Percentiles rank a stretch among this genome's conserved stretches.
Evolutionary conservation across 2,113 vertebrate genomes (phyloP).

Genomic region (Oncorhynchus nerka): DNA sequence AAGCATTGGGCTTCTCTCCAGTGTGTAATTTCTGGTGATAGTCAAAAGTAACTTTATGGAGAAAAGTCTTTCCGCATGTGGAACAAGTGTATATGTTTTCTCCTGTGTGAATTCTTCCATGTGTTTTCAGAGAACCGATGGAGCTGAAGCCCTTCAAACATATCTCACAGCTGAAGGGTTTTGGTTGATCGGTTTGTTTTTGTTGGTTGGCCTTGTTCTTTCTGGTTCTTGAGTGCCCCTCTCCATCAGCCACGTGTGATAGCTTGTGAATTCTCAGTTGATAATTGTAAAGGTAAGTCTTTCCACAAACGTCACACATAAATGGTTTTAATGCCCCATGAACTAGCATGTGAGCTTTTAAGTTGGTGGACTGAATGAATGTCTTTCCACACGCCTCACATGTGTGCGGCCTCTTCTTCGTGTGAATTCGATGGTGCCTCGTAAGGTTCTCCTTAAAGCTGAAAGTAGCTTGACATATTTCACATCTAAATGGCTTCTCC

Average conservation of each 20-base stretch:
- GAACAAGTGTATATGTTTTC: conserved; percentile 47
- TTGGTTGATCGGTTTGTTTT: conserved; percentile 34
- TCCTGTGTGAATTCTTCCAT: conserved; percentile 55
- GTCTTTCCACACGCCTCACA: conserved; percentile 63
- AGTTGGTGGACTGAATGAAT: conserved; percentile 63
- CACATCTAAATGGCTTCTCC: conserved; percentile 58
- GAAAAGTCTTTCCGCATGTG: conserved; percentile 50
- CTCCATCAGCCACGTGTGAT: conserved; percentile 1
- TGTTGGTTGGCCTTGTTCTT: not conserved
- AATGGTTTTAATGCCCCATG: conserved; percentile 66
- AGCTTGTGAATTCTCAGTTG: conserved; percentile 67
- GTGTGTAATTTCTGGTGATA: conserved; percentile 34
- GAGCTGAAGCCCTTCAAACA: conserved; percentile 62
- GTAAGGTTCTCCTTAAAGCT: conserved; percentile 61
- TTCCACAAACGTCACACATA: conserved; percentile 74
- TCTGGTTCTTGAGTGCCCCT: not conserved
- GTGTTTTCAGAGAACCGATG: conserved; percentile 34
- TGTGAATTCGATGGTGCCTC: conserved; percentile 67
- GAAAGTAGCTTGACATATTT: conserved; percentile 64
- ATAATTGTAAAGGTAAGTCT: conserved; percentile 71
- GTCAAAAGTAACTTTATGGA: conserved; percentile 18
- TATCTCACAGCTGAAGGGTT: conserved; percentile 58
- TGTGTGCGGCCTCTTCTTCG: conserved; percentile 49
- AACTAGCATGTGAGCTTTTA: conserved; percentile 70
- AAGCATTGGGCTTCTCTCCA: conserved; percentile 31